Conservation (phyloP, 1,140 invertebrate species). For the Aphelinus atriplicis region DNA sequence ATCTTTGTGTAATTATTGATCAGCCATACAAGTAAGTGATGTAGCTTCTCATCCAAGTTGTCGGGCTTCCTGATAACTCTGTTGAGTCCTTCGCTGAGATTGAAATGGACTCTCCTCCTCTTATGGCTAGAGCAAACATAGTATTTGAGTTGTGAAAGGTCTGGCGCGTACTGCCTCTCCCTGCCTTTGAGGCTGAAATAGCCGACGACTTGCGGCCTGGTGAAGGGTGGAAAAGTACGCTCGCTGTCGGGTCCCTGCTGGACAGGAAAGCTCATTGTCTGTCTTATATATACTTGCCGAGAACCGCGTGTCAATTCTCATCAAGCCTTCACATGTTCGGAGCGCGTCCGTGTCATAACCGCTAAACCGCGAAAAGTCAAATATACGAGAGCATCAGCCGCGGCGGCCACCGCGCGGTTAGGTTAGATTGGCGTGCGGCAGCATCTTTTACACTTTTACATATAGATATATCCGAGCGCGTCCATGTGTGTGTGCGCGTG, state of each 20-base stretch:
- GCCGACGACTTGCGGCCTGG: slow-evolving; percentile 63
- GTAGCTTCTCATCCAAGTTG: slow-evolving; percentile 60
- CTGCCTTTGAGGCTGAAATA: slow-evolving; percentile 63
- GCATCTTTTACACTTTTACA: background rate
- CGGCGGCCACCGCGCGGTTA: background rate
- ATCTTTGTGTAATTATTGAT: slow-evolving; percentile 59
- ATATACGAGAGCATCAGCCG: no score
- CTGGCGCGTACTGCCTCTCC: slow-evolving; percentile 49
- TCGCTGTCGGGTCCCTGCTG: background rate
- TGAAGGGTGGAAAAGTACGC: slow-evolving; percentile 13
- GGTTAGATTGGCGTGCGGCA: slow-evolving; percentile 6
- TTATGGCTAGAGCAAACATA: background rate
- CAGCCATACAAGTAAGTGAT: slow-evolving; percentile 66
- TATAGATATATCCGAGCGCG: no score
- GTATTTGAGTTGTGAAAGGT: slow-evolving; percentile 54
- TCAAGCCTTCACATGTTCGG: background rate
- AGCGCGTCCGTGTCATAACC: background rate
- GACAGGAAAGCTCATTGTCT: slow-evolving; percentile 18
- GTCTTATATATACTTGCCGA: no score
- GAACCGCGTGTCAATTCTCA: no score
- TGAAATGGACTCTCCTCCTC: slow-evolving; percentile 56
- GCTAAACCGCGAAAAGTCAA: slow-evolving; percentile 1
- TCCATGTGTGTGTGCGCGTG: background rate
- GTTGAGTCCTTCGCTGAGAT: slow-evolving; percentile 66
- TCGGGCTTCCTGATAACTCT: slow-evolving; percentile 57